Conservation (phyloP, 2,888 invertebrate species). For the Parnassius orleans region DNA sequence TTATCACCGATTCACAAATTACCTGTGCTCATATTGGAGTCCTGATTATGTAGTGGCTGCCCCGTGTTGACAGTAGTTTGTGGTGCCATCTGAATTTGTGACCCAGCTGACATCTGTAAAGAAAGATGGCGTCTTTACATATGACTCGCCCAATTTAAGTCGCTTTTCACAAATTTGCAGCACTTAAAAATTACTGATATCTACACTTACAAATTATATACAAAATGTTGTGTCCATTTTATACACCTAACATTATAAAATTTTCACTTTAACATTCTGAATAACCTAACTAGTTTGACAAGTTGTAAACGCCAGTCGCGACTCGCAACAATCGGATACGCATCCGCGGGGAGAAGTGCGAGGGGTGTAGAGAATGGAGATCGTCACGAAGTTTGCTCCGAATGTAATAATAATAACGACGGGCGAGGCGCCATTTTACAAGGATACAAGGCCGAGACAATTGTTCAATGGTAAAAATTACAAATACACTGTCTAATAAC, state of each 20-base stretch:
- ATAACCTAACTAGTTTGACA: slow-evolving; percentile 81
- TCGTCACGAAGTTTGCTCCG: slow-evolving; percentile 80
- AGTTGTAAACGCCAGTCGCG: slow-evolving; percentile 75
- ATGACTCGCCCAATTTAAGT: slow-evolving; percentile 71
- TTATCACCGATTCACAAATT: slow-evolving; percentile 75
- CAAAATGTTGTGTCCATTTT: slow-evolving; percentile 47
- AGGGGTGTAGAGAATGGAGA: slow-evolving; percentile 64
- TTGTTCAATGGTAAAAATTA: slow-evolving; percentile 43
- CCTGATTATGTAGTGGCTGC: slow-evolving; percentile 95
- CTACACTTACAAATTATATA: slow-evolving; percentile 56
- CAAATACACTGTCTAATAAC: neutral
- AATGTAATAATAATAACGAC: slow-evolving; percentile 74
- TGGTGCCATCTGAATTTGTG: slow-evolving; percentile 98
- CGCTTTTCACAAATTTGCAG: slow-evolving; percentile 40
- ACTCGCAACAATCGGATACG: slow-evolving; percentile 78
- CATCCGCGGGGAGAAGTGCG: slow-evolving; percentile 70
- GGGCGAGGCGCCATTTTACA: slow-evolving; percentile 79
- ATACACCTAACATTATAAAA: slow-evolving; percentile 43
- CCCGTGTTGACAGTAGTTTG: slow-evolving; percentile 92
- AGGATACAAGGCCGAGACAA: slow-evolving; percentile 76
- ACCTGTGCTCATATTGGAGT: slow-evolving; percentile 99
- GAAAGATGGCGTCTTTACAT: slow-evolving; percentile 81
- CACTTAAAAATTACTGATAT: slow-evolving; percentile 38
- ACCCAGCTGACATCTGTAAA: slow-evolving; percentile 97
- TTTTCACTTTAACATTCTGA: slow-evolving; percentile 53